Evolutionary conservation across 1,140 invertebrate genomes (phyloP).

Genomic region (Nasonia longicornis): DNA sequence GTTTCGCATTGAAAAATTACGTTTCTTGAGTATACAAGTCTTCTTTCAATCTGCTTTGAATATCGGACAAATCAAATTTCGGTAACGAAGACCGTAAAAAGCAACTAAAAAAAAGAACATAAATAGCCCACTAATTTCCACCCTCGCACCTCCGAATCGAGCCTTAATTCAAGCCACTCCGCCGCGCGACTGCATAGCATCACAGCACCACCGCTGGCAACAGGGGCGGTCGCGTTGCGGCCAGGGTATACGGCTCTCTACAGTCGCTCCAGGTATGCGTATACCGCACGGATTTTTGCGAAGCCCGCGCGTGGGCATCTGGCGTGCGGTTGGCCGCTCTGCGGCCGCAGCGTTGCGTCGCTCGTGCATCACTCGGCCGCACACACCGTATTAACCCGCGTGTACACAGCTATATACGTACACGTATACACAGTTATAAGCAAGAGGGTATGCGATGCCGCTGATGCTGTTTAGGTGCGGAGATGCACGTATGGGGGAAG

Average conservation of each 20-base stretch:
- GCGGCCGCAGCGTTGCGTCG: constrained; percentile 53
- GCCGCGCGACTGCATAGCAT: background rate
- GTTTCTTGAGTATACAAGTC: too few relatives aligned
- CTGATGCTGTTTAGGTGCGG: background rate
- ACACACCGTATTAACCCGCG: constrained; percentile 1
- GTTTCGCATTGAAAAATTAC: too few relatives aligned
- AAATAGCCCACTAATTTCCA: background rate
- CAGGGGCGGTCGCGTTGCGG: background rate
- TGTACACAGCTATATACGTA: background rate
- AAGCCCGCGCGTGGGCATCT: constrained; percentile 53
- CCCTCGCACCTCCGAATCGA: background rate
- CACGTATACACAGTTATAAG: background rate
- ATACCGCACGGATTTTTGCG: constrained; percentile 56
- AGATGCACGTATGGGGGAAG: background rate
- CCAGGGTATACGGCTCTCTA: background rate
- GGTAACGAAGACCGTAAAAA: too few relatives aligned
- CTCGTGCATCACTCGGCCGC: constrained; percentile 62
- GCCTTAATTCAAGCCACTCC: background rate
- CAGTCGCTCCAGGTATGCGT: background rate
- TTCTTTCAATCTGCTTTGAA: too few relatives aligned
- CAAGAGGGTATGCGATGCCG: background rate
- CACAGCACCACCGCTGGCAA: background rate
- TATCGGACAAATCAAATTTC: too few relatives aligned
- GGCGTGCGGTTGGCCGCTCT: constrained; percentile 62
- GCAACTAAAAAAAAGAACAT: too few relatives aligned